These are phyloP conservation scores for Nannoperca australis DNA, from an alignment of 2,797 vertebrate species.

Conservation along the genomic window DNA sequence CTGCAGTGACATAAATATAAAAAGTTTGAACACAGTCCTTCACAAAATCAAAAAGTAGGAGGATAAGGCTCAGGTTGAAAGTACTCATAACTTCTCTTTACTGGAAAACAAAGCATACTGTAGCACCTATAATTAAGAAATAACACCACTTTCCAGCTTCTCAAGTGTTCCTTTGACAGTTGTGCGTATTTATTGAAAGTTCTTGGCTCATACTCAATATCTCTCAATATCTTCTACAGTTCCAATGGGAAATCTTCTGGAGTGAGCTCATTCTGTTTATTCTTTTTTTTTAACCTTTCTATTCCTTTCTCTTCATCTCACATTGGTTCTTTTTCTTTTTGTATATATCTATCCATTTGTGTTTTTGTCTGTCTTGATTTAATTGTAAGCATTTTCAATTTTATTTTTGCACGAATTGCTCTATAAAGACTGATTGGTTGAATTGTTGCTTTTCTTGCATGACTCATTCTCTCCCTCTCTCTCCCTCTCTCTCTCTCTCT, in stretches of 20 bases:
- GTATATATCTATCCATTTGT: slow-evolving; percentile 10
- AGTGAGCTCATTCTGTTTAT: slow-evolving; percentile 47
- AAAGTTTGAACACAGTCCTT: slow-evolving; percentile 27
- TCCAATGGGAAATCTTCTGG: slow-evolving; percentile 74
- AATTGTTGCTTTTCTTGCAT: slow-evolving; percentile 15
- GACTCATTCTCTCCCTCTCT: not conserved
- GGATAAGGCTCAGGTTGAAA: not conserved
- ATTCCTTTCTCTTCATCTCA: slow-evolving; percentile 12
- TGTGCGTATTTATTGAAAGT: slow-evolving; percentile 64
- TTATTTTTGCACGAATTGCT: not conserved
- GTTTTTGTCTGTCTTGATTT: slow-evolving; percentile 10
- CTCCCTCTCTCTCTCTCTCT: too few relatives aligned
- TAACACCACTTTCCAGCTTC: slow-evolving; percentile 48
- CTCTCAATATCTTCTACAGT: slow-evolving; percentile 62
- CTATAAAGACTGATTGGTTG: slow-evolving; percentile 14
- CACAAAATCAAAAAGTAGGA: slow-evolving; percentile 20
- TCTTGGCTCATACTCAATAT: slow-evolving; percentile 61
- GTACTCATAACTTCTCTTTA: slow-evolving; percentile 31
- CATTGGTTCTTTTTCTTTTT: slow-evolving; percentile 10
- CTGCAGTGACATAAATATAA: slow-evolving; percentile 19
- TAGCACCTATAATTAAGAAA: slow-evolving; percentile 51
- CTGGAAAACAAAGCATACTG: slow-evolving; percentile 37
- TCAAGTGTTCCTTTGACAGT: slow-evolving; percentile 63
- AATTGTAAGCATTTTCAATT: slow-evolving; percentile 2
- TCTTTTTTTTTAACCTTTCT: slow-evolving; percentile 2